These are phyloP conservation scores for Cynaeus angustus DNA, from an alignment of 2,888 invertebrate genomes.

Conservation along the genomic window DNA sequence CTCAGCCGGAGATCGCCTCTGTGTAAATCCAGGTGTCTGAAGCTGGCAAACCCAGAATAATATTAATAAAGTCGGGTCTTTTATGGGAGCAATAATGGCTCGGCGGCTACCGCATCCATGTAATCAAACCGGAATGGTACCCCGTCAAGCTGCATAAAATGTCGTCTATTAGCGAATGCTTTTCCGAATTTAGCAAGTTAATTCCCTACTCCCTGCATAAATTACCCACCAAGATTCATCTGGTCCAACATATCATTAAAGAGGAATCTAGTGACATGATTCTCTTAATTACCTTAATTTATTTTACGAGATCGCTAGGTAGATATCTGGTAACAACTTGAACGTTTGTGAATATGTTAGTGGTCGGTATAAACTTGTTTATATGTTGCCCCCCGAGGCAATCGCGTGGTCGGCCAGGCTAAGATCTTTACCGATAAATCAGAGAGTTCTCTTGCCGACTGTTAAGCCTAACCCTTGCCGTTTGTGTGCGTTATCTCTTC, in stretches of 20 bases:
- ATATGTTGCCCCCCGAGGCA: slow-evolving; percentile 57
- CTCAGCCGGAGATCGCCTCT: slow-evolving; percentile 25
- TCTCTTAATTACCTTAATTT: slow-evolving; percentile 73
- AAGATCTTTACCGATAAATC: slow-evolving; percentile 59
- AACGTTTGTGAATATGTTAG: slow-evolving; percentile 68
- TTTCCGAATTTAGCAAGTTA: slow-evolving; percentile 48
- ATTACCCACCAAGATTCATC: slow-evolving; percentile 66
- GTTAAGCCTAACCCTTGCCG: slow-evolving; percentile 36
- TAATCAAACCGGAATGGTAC: slow-evolving; percentile 34
- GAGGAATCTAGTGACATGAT: slow-evolving; percentile 71
- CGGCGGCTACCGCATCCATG: slow-evolving; percentile 16
- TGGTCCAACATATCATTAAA: slow-evolving; percentile 70
- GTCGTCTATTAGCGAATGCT: slow-evolving; percentile 30
- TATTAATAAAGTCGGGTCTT: slow-evolving; percentile 39
- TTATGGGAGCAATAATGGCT: slow-evolving; percentile 32
- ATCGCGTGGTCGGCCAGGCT: slow-evolving; percentile 57
- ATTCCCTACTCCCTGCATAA: slow-evolving; percentile 55
- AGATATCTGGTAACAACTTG: slow-evolving; percentile 62
- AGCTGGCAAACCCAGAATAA: slow-evolving; percentile 10
- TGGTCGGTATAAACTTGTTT: slow-evolving; percentile 65
- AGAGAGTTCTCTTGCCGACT: slow-evolving; percentile 49
- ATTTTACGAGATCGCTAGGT: slow-evolving; percentile 68
- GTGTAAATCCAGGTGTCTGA: slow-evolving; percentile 40
- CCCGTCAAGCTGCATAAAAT: slow-evolving; percentile 37
- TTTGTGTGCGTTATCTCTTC: slow-evolving; percentile 45